These are phyloP conservation scores for Phengaris alcon DNA, from an alignment of 2,888 invertebrate genomes.

Conservation along the genomic window DNA sequence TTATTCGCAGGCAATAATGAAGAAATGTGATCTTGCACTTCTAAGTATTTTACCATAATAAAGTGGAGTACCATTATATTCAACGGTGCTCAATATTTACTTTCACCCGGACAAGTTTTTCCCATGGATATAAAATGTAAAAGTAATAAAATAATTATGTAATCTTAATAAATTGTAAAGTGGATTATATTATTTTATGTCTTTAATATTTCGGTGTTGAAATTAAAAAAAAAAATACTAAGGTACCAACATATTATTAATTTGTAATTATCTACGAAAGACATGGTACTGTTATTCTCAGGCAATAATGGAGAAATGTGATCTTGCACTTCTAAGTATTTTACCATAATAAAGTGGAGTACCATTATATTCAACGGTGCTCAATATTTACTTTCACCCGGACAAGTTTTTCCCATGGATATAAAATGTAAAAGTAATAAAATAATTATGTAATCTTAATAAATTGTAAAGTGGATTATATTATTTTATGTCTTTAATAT, in stretches of 20 bases:
- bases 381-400: neutral
- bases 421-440: neutral
- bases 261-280: too few species aligned
- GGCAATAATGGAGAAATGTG: too few species aligned
- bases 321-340: too few species aligned
- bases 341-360: constrained; percentile 26
- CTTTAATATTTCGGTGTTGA: neutral
- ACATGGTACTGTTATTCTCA: too few species aligned
- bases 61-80: constrained; percentile 25
- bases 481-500: neutral
- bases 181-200: neutral
- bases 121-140: neutral
- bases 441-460: neutral
- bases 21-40: too few species aligned
- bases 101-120: constrained; percentile 16
- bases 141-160: neutral
- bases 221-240: neutral
- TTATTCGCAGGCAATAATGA: too few species aligned
- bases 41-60: constrained; percentile 10
- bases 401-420: neutral
- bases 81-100: neutral
- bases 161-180: neutral
- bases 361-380: constrained; percentile 18
- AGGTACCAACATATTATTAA: too few species aligned
- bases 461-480: neutral